Evolutionary conservation across 1,140 invertebrate genomes (phyloP).

Genomic region (Drosophila sechellia): DNA sequence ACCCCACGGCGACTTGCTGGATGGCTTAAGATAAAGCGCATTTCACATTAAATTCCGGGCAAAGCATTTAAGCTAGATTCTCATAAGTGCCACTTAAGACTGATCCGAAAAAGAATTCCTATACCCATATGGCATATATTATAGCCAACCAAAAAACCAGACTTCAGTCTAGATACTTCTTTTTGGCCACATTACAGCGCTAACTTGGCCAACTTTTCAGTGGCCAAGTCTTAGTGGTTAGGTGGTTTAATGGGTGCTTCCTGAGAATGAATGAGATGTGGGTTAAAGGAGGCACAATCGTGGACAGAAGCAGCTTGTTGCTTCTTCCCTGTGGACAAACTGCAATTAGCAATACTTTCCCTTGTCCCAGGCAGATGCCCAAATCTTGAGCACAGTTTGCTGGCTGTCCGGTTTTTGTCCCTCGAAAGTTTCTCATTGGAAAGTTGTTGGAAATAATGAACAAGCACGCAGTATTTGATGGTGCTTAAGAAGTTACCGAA

Average conservation of each 20-base stretch:
- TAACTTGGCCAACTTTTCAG: slow-evolving; percentile 63
- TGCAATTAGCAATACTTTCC: slow-evolving; percentile 57
- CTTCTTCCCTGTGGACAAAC: slow-evolving; percentile 45
- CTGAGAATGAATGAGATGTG: background rate
- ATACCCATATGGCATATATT: background rate
- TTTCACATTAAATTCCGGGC: too few species aligned
- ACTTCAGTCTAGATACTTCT: too few species aligned
- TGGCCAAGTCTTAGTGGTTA: slow-evolving; percentile 20
- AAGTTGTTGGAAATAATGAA: slow-evolving; percentile 40
- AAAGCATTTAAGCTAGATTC: too few species aligned
- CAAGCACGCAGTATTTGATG: slow-evolving; percentile 41
- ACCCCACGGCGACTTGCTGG: background rate
- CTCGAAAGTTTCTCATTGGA: slow-evolving; percentile 38
- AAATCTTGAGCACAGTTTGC: slow-evolving; percentile 43
- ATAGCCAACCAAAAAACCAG: too few species aligned
- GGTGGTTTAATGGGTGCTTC: background rate
- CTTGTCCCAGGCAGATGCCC: slow-evolving; percentile 44
- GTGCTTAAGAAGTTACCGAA: slow-evolving; percentile 34
- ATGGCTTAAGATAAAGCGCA: background rate
- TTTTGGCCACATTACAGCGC: slow-evolving; percentile 53
- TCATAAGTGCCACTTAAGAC: too few species aligned
- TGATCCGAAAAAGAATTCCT: too few species aligned
- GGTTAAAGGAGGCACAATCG: background rate
- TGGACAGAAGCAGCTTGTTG: slow-evolving; percentile 47
- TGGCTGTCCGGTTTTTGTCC: slow-evolving; percentile 20